phyloP scores from a whole-genome alignment of 2,797 vertebrate species.

The Yasuhikotakia modesta region DNA sequence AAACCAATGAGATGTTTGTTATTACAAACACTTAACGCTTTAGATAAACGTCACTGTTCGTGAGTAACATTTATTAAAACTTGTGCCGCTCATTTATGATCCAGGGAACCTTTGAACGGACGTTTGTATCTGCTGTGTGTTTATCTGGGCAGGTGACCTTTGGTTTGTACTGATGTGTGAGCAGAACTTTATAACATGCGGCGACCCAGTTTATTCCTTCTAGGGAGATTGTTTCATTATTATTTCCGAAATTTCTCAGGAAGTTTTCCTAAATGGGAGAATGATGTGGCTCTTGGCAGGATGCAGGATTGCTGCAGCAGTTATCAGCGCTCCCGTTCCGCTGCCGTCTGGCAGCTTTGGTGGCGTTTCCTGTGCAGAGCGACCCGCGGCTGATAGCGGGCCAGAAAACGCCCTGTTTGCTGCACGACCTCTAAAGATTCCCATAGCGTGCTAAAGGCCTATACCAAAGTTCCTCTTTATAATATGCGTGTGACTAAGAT shows the following conservation, averaged over 20 bases:
- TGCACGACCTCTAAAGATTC: conserved; percentile 63
- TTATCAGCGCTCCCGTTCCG: conserved; percentile 24
- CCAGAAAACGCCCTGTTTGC: conserved; percentile 39
- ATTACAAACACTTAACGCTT: too few relatives aligned
- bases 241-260: conserved; percentile 2
- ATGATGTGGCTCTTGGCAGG: neutral
- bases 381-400: conserved; percentile 26
- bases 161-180: neutral
- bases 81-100: conserved; percentile 15
- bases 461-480: conserved; percentile 79
- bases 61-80: conserved; percentile 2
- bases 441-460: conserved; percentile 80
- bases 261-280: neutral
- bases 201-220: conserved; percentile 4
- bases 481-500: conserved; percentile 83
- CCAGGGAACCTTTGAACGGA: neutral
- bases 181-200: neutral
- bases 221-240: neutral
- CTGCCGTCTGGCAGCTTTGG: neutral
- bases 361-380: conserved; percentile 37
- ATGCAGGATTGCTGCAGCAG: neutral
- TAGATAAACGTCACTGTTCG: neutral
- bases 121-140: neutral
- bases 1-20: too few relatives aligned
- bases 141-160: conserved; percentile 27